These are phyloP conservation scores for Onychostoma macrolepis DNA, from an alignment of 2,113 vertebrate species.

Conservation along the genomic window DNA sequence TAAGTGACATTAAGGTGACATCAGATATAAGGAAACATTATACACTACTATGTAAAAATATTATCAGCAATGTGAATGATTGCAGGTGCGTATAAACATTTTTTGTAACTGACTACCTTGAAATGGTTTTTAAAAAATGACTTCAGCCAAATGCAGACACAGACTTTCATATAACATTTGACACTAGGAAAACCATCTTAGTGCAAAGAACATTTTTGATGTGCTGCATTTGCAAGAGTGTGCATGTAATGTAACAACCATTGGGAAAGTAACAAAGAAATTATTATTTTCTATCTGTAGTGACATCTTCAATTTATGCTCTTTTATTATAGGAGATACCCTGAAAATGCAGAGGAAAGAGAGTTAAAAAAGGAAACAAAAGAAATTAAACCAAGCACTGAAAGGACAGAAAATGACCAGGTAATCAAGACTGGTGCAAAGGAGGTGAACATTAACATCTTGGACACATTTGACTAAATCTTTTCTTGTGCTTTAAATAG, in stretches of 20 bases:
- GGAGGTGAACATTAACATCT: constrained; percentile 30
- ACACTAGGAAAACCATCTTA: background rate
- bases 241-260: background rate
- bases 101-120: background rate
- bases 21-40: no score
- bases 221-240: background rate
- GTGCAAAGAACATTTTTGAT: background rate
- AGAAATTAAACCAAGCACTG: background rate
- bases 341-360: background rate
- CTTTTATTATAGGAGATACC: constrained; percentile 23
- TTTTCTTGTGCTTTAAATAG: background rate
- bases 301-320: background rate
- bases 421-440: constrained; percentile 20
- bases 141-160: background rate
- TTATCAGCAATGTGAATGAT: background rate
- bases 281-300: background rate
- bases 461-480: background rate
- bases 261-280: background rate
- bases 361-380: constrained; percentile 1
- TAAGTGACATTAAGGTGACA: background rate
- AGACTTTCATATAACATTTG: background rate
- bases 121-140: background rate
- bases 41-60: background rate
- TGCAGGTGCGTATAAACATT: background rate
- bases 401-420: constrained; percentile 39